These are phyloP conservation scores for Cheirogaleus medius DNA, from an alignment of 2,113 vertebrate species.

Conservation along the genomic window DNA sequence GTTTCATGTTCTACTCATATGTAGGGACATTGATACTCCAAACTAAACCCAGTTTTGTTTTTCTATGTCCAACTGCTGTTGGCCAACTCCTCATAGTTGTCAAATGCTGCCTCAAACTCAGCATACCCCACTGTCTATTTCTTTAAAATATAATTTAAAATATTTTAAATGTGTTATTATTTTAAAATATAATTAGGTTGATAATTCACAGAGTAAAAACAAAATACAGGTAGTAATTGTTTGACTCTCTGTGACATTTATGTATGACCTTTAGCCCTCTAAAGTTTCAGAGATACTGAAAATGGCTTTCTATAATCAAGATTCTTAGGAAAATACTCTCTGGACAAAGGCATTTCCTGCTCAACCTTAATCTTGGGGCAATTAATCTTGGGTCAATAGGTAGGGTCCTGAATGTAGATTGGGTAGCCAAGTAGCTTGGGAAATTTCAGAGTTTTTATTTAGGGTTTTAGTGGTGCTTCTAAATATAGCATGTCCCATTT, in stretches of 20 bases:
- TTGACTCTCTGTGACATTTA: neutral
- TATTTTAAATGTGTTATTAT: slow-evolving; percentile 33
- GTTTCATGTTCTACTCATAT: neutral
- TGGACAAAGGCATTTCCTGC: slow-evolving; percentile 43
- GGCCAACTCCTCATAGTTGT: neutral
- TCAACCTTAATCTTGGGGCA: slow-evolving; percentile 32
- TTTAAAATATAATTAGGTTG: slow-evolving; percentile 45
- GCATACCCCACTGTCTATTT: slow-evolving; percentile 37
- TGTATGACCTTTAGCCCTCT: neutral
- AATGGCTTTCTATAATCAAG: slow-evolving; percentile 43
- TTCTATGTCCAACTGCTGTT: neutral
- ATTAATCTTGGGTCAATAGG: neutral
- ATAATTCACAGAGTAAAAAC: slow-evolving; percentile 40
- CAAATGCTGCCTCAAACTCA: slow-evolving; percentile 25
- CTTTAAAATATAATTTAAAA: slow-evolving; percentile 46
- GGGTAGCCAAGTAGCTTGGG: slow-evolving; percentile 41
- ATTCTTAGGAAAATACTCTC: slow-evolving; percentile 2
- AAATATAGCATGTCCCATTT: slow-evolving; percentile 65
- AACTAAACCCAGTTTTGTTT: neutral
- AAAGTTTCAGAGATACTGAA: slow-evolving; percentile 44
- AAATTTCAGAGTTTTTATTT: slow-evolving; percentile 76
- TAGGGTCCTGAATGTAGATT: slow-evolving; percentile 53
- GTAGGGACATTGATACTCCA: neutral
- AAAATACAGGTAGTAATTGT: slow-evolving; percentile 12
- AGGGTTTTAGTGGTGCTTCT: slow-evolving; percentile 57